Percentiles rank a stretch among this genome's conserved stretches.
Evolutionary conservation across 2,797 vertebrate species (phyloP).

Genomic region (Hyperoplus immaculatus): DNA sequence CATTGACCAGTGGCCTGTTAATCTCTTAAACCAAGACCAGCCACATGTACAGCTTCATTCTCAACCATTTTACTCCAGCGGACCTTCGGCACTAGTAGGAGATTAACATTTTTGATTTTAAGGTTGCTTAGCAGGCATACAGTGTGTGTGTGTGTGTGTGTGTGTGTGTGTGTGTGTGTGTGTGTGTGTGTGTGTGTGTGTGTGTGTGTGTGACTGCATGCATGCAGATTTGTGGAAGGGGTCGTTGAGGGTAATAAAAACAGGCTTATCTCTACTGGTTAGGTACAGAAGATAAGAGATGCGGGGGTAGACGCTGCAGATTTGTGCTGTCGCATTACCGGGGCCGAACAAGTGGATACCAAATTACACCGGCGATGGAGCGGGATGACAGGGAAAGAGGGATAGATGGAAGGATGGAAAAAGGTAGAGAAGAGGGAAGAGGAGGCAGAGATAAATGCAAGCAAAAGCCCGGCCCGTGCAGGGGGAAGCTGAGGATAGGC

Average conservation of each 20-base stretch:
- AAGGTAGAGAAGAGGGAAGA: constrained; percentile 8
- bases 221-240: constrained; percentile 53
- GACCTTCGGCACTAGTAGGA: constrained; percentile 1
- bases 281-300: constrained; percentile 76
- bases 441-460: constrained; percentile 57
- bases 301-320: constrained; percentile 69
- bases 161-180: constrained; percentile 17
- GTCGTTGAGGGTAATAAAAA: constrained; percentile 79
- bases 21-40: constrained; percentile 66
- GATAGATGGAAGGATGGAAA: constrained; percentile 35
- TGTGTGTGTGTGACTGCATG: constrained; percentile 20
- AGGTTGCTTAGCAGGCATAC: constrained; percentile 27
- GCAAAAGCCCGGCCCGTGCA: constrained; percentile 45
- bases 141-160: constrained; percentile 9
- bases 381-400: constrained; percentile 54
- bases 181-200: constrained; percentile 30
- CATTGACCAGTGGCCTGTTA: constrained; percentile 37
- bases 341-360: constrained; percentile 66
- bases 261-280: constrained; percentile 79
- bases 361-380: constrained; percentile 69
- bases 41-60: constrained; percentile 19
- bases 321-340: constrained; percentile 68
- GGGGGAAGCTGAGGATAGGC: constrained; percentile 68
- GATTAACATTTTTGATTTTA: constrained; percentile 21
- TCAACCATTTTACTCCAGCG: constrained; percentile 37